A percentile compares a stretch with the other conserved stretches of the same genome.
Conservation (phyloP, 2,113 vertebrate genomes). For the Urocolius indicus region DNA sequence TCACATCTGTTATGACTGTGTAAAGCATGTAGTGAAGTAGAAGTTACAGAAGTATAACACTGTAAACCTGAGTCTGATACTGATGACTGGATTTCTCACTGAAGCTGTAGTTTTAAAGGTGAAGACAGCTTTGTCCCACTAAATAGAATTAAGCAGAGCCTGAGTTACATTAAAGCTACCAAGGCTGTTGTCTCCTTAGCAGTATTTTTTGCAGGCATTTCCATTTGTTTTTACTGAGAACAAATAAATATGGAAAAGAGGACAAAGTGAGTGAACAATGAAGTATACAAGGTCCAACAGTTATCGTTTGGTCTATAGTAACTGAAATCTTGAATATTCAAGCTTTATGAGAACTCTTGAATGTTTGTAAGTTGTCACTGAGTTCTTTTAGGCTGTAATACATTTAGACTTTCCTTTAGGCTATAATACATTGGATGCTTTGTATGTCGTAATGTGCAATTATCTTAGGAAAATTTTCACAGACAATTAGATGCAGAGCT, state of each 20-base stretch:
- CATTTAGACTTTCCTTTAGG: not conserved
- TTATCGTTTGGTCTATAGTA: not conserved
- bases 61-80: not conserved
- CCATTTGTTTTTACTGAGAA: not conserved
- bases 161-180: not conserved
- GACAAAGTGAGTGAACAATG: not conserved
- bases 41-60: not conserved
- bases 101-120: not conserved
- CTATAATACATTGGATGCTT: not conserved
- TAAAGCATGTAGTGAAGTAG: not conserved
- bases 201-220: not conserved
- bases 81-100: not conserved
- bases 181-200: not conserved
- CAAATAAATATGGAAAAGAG: not conserved
- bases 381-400: not conserved
- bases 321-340: not conserved
- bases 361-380: not conserved
- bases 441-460: not conserved
- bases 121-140: not conserved
- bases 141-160: not conserved
- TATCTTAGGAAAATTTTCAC: not conserved
- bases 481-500: not conserved
- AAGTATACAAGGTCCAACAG: not conserved
- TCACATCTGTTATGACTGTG: not conserved
- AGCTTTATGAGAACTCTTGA: not conserved